Evolutionary conservation across 2,113 vertebrate genomes (phyloP), one percentile per base, ranked within the genome.

Genomic region (Dipodomys stephensi): DNA sequence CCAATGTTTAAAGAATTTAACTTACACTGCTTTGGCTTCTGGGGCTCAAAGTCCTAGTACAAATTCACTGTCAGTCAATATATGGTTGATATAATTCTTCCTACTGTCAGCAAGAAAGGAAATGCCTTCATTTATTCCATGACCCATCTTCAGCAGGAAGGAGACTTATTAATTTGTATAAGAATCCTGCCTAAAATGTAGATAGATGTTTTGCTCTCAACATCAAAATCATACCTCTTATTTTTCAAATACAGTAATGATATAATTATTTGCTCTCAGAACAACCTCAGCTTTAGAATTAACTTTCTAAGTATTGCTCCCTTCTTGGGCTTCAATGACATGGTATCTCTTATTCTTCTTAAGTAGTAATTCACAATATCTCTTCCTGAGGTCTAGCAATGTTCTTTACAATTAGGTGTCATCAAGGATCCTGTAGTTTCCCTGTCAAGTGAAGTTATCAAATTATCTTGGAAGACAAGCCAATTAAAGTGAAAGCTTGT

Each of bases 391-490:
- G 8, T 7, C 19, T 7, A n/a, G 3, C 2, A 39, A 81, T 65
- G 12, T 8, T 53, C 16, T 84, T 87, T 87, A 30, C 80, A 92
- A 80, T 64, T 57, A 49, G n/a, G 27, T 76, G 90, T 80, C 44
- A 77, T 65, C 19, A 84, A 87, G 8, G 3, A 25, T 27, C 18
- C 35, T 92, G 4, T 53, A 87, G 35, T 84, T 96, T 73, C 46
- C 30, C 80, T 93, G 16, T 22, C 72, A 92, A n/a, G 71, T 57
- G n/a, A 84, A n/a, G 39, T 76, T 32, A 80, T 91, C n/a, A 68
- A 78, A 39, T 8, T 44, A 73, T 68, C 13, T 57, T 57, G 53
- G 53, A 60, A 87, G 23, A 49, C 27, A 92, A 76, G n/a, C 8
- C 71, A 65, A 65, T 44, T 1, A 72, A 92, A 78, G 5, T 35